phyloP scores from a whole-genome alignment of 2,888 invertebrate species.

The Phymatocera aterrima region DNA sequence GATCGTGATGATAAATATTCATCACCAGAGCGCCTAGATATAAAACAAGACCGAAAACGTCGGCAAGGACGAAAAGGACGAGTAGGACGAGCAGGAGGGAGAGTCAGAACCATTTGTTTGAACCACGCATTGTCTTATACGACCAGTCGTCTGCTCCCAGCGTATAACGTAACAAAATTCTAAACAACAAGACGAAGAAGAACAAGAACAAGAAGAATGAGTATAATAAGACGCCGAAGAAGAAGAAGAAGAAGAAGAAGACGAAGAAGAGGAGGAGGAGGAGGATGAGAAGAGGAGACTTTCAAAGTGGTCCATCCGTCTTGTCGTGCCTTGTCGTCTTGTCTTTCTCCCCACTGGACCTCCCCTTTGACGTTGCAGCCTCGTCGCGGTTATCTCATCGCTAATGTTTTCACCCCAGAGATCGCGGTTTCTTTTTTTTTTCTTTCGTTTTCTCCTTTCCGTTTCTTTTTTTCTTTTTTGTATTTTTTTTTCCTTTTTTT shows the following conservation, averaged over 20 bases:
- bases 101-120: not conserved
- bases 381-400: constrained; percentile 8
- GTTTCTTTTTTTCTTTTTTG: not conserved
- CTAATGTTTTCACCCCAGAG: constrained; percentile 29
- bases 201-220: too few relatives aligned
- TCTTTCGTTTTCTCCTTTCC: not conserved
- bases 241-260: too few relatives aligned
- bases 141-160: too few relatives aligned
- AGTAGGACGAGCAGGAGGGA: not conserved
- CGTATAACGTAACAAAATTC: too few relatives aligned
- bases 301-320: constrained; percentile 40
- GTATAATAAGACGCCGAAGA: too few relatives aligned
- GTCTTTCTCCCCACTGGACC: not conserved
- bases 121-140: not conserved
- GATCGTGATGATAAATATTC: constrained; percentile 42
- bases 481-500: not conserved
- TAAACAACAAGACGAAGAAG: too few relatives aligned
- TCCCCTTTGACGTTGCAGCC: not conserved
- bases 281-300: too few relatives aligned
- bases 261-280: too few relatives aligned
- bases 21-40: not conserved
- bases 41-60: not conserved
- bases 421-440: not conserved
- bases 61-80: not conserved
- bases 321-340: constrained; percentile 24